These are phyloP conservation scores for Poecilia wingei DNA, from an alignment of 2,797 vertebrate genomes.

Conservation along the genomic window DNA sequence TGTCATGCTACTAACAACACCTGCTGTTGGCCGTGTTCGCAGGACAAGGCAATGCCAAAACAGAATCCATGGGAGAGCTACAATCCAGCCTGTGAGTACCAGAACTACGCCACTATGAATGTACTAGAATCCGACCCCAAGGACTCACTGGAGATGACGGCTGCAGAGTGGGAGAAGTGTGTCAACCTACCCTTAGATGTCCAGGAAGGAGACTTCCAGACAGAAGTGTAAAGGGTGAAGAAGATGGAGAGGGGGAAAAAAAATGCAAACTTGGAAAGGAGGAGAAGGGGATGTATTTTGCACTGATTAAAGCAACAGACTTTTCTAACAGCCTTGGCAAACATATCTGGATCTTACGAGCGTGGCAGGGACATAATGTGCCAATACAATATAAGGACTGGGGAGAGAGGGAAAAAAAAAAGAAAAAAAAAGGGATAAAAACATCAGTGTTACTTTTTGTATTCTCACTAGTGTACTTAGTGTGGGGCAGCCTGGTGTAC, in stretches of 20 bases:
- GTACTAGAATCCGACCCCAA: slow-evolving; percentile 96
- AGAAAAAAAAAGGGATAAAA: slow-evolving; percentile 64
- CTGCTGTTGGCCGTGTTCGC: slow-evolving; percentile 69
- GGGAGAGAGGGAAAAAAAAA: slow-evolving; percentile 51
- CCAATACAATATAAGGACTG: slow-evolving; percentile 85
- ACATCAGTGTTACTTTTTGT: slow-evolving; percentile 87
- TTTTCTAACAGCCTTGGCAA: slow-evolving; percentile 91
- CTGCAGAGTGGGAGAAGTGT: slow-evolving; percentile 99
- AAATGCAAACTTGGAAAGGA: slow-evolving; percentile 71
- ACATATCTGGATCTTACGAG: slow-evolving; percentile 89
- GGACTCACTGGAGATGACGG: slow-evolving; percentile 97
- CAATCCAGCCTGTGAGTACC: slow-evolving; percentile 97
- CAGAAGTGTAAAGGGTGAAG: slow-evolving; percentile 88
- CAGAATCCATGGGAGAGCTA: slow-evolving; percentile 99
- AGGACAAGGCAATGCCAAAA: slow-evolving; percentile 94
- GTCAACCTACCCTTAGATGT: slow-evolving; percentile 98
- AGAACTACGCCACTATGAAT: slow-evolving; percentile 99
- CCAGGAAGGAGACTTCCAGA: slow-evolving; percentile 99
- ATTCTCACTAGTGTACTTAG: slow-evolving; percentile 94
- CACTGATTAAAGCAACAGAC: slow-evolving; percentile 92
- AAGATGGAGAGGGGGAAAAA: slow-evolving; percentile 47
- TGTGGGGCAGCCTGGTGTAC: slow-evolving; percentile 97
- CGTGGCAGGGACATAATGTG: slow-evolving; percentile 91
- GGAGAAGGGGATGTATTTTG: slow-evolving; percentile 84
- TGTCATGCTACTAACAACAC: slow-evolving; percentile 64